A percentile compares a stretch with the other conserved stretches of the same genome.
Evolutionary conservation across 2,888 invertebrate species (phyloP).

Genomic region (Cetonia aurata): DNA sequence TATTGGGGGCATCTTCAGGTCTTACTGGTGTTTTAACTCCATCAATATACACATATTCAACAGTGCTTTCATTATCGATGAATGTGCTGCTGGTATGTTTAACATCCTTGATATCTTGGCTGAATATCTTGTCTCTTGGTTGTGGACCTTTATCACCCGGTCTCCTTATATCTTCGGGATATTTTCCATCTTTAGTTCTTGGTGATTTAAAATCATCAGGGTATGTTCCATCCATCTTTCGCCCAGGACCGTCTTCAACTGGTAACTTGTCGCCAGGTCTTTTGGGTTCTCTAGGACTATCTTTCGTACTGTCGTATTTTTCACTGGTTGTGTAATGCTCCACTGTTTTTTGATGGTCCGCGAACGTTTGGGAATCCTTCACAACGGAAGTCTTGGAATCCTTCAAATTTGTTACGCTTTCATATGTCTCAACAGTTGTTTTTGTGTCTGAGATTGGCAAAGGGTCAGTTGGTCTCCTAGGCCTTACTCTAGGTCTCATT

Average conservation of each 20-base stretch:
- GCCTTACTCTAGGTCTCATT: slow-evolving; percentile 24
- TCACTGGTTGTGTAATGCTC: slow-evolving; percentile 57
- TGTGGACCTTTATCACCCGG: neutral
- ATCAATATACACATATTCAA: slow-evolving; percentile 28
- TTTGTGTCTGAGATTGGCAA: slow-evolving; percentile 50
- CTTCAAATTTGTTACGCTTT: slow-evolving; percentile 54
- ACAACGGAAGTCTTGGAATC: slow-evolving; percentile 57
- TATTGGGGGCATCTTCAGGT: neutral
- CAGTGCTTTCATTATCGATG: slow-evolving; percentile 11
- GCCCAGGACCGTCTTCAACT: slow-evolving; percentile 39
- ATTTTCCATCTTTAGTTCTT: slow-evolving; percentile 2
- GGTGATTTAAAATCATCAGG: slow-evolving; percentile 20
- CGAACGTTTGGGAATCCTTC: slow-evolving; percentile 57
- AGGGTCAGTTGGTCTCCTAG: slow-evolving; percentile 28
- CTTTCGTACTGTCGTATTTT: slow-evolving; percentile 51
- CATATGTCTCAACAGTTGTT: slow-evolving; percentile 55
- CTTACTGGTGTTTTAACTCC: slow-evolving; percentile 22
- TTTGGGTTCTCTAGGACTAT: slow-evolving; percentile 39
- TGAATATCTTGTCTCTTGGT: neutral
- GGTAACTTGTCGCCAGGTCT: slow-evolving; percentile 1
- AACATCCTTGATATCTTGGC: neutral
- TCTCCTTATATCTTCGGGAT: too few relatives aligned
- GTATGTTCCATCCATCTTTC: neutral
- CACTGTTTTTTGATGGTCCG: slow-evolving; percentile 55
- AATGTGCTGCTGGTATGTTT: slow-evolving; percentile 5